Conservation (phyloP, 1,140 invertebrate species). For the Harlomillsia oculata region DNA sequence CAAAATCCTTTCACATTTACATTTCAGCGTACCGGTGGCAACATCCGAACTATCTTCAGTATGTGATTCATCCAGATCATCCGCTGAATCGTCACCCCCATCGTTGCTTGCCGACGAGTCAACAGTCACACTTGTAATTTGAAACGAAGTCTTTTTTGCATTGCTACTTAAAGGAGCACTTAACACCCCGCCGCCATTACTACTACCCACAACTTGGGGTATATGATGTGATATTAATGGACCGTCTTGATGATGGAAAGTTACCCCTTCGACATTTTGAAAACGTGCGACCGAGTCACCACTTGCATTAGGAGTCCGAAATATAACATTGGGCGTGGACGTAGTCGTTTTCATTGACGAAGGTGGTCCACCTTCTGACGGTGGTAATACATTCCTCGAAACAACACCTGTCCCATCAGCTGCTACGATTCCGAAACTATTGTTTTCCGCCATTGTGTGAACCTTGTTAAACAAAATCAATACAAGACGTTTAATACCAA, state of each 20-base stretch:
- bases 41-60: slow-evolving; percentile 63
- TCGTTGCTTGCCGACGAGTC: slow-evolving; percentile 68
- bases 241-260: background rate
- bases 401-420: too few species aligned
- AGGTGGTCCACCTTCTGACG: too few species aligned
- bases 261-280: background rate
- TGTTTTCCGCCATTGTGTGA: slow-evolving; percentile 13
- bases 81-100: slow-evolving; percentile 80
- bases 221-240: background rate
- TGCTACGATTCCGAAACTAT: background rate
- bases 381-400: too few species aligned
- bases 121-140: slow-evolving; percentile 80
- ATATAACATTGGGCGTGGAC: slow-evolving; percentile 22
- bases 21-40: slow-evolving; percentile 30
- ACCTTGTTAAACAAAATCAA: too few species aligned
- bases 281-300: background rate
- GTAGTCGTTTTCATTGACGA: slow-evolving; percentile 1
- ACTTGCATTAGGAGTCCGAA: slow-evolving; percentile 17
- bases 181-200: slow-evolving; percentile 3
- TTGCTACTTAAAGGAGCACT: background rate
- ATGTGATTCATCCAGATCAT: slow-evolving; percentile 86
- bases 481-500: too few species aligned
- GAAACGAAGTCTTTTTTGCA: slow-evolving; percentile 74
- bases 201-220: background rate
- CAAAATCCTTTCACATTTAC: background rate